Conservation (phyloP, 2,888 invertebrate species). For the Microctonus brassicae region DNA sequence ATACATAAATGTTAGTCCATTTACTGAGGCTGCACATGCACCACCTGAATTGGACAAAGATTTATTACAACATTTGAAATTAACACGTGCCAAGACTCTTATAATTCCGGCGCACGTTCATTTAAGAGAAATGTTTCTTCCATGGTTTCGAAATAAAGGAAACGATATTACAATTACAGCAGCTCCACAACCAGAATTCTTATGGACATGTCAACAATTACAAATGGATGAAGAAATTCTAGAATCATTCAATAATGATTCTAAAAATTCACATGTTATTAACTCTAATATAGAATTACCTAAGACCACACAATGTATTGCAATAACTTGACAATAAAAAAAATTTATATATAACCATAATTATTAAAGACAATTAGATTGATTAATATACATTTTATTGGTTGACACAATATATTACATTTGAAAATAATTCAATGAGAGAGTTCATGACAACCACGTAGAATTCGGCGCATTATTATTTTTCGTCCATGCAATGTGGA, state of each 20-base stretch:
- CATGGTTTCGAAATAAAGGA: conserved; percentile 42
- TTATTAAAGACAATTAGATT: too few species aligned
- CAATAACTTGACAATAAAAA: conserved; percentile 27
- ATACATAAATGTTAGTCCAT: conserved; percentile 59
- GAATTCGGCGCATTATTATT: conserved; percentile 80
- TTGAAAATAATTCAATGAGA: conserved; percentile 73
- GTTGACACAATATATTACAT: not conserved
- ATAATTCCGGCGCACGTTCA: conserved; percentile 66
- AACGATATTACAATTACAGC: conserved; percentile 59
- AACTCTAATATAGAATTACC: not conserved
- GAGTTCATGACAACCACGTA: conserved; percentile 80
- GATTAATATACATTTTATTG: not conserved
- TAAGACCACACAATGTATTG: not conserved
- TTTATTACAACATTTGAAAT: conserved; percentile 49
- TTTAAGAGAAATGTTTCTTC: conserved; percentile 54
- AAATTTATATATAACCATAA: not conserved
- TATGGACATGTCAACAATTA: conserved; percentile 63
- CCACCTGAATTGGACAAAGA: conserved; percentile 49
- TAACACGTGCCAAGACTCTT: conserved; percentile 47
- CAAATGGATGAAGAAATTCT: conserved; percentile 49
- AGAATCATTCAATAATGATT: not conserved
- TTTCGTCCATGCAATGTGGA: conserved; percentile 79
- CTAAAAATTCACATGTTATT: not conserved
- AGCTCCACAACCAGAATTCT: conserved; percentile 58
- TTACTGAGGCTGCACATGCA: conserved; percentile 48